Base-by-base conservation (phyloP, 2,888 invertebrate species). In the Euplagia quadripunctaria region DNA sequence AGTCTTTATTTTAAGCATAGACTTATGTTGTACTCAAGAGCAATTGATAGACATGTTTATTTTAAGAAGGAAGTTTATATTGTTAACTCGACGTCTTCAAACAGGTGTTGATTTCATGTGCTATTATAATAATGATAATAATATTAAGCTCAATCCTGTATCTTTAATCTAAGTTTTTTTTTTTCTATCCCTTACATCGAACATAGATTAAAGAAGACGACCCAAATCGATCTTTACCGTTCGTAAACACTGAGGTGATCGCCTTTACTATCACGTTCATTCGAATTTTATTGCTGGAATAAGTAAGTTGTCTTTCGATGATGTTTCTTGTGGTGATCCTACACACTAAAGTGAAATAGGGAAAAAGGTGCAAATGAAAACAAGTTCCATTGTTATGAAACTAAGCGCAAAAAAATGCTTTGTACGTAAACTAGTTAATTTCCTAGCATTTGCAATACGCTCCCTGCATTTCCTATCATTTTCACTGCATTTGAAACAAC, bases 311-410 rank as follows among this genome's bases (percentile, higher is more conserved):
- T 41, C 49, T 14, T 17, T 70, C 16, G 16, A 43, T 42, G 3
- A 7, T 64, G 58, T 67, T 68, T 63, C 16, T 63, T 68, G 31
- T 61, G 65, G 58, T 51, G 41, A 69, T 49, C 79, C 75, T 61
- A 66, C 42, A 71, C 72, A 42, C 58, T 63, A 41, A 71, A 79
- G 77, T 76, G 83, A 79, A 85, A 81, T 79, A 65, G 72, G 71
- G 78, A 85, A 83, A 88, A 85, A 82, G 75, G 49, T 74, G 69
- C 70, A 65, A 79, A 86, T 78, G 81, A 83, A 87, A 89, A 82
- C 80, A 84, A 89, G 83, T 83, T 79, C 85, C 83, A 90, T 90
- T 90, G 90, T 90, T 87, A 83, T 84, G 80, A 85, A 85, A 83
- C 78, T 66, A 75, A 77, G 78, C 74, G 74, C 84, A 87, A 86